A percentile compares a stretch with the other conserved stretches of the same genome.
phyloP scores from a whole-genome alignment of 2,797 vertebrate species.

The Parotocinclus haroldoi region DNA sequence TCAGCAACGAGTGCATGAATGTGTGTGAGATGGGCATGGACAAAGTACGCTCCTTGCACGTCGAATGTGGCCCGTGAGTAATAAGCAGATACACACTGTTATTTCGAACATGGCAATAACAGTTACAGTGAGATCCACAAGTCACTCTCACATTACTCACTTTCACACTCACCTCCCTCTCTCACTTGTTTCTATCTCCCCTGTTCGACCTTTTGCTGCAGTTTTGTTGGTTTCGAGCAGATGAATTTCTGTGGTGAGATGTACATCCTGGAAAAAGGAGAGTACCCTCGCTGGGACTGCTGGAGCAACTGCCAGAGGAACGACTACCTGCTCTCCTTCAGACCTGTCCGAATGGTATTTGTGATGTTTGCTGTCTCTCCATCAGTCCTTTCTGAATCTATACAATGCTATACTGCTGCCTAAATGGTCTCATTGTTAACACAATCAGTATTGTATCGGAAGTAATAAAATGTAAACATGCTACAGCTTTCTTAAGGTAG shows the following conservation, averaged over 20 bases:
- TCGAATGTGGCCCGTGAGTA: slow-evolving; percentile 74
- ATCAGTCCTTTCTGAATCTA: too few relatives aligned
- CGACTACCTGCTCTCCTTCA: slow-evolving; percentile 64
- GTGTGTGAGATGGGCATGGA: slow-evolving; percentile 74
- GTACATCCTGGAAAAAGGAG: slow-evolving; percentile 68
- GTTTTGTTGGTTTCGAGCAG: slow-evolving; percentile 66
- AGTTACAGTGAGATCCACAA: slow-evolving; percentile 20
- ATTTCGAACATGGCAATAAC: slow-evolving; percentile 22
- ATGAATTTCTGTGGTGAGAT: slow-evolving; percentile 68
- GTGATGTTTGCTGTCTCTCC: too few relatives aligned
- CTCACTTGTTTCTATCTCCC: neutral
- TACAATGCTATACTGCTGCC: too few relatives aligned
- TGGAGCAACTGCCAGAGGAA: slow-evolving; percentile 68
- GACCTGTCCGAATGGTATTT: slow-evolving; percentile 61
- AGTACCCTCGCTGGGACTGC: slow-evolving; percentile 66
- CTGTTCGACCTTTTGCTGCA: slow-evolving; percentile 19
- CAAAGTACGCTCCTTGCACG: slow-evolving; percentile 69
- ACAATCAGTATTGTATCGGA: too few relatives aligned
- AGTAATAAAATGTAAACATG: too few relatives aligned
- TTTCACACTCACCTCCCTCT: slow-evolving; percentile 1
- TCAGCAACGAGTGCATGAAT: slow-evolving; percentile 69
- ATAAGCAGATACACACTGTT: slow-evolving; percentile 10
- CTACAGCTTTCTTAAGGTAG: too few relatives aligned
- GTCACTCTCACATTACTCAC: slow-evolving; percentile 12
- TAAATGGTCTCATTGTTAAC: too few relatives aligned